phyloP scores from a whole-genome alignment of 2,888 invertebrate genomes.

The Sphinx pinastri region DNA sequence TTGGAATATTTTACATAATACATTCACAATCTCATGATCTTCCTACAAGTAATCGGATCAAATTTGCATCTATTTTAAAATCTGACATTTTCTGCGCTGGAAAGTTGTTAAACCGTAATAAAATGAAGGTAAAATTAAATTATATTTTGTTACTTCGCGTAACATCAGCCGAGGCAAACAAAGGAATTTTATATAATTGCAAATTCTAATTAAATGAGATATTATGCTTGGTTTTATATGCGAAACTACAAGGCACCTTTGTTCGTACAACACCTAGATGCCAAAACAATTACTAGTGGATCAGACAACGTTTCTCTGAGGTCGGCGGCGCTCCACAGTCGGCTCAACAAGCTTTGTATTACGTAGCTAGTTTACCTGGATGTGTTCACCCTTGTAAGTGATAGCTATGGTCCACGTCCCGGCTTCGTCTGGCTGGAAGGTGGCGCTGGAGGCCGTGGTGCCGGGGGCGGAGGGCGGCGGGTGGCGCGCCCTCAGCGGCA shows the following conservation, averaged over 20 bases:
- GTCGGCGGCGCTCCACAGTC: no score
- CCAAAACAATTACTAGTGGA: no score
- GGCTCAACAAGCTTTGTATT: no score
- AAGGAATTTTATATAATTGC: no score
- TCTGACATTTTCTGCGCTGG: constrained; percentile 12
- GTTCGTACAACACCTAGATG: no score
- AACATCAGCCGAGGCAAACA: neutral
- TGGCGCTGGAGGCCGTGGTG: constrained; percentile 93
- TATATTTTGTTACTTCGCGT: neutral
- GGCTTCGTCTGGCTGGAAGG: constrained; percentile 98
- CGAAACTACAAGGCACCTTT: no score
- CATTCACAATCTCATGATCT: constrained; percentile 21
- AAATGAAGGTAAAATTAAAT: neutral
- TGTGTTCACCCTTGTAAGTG: constrained; percentile 97
- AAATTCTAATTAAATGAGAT: neutral
- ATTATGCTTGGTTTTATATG: no score
- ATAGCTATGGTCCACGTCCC: constrained; percentile 99
- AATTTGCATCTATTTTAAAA: constrained; percentile 15
- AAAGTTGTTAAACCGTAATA: neutral
- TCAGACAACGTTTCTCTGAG: no score
- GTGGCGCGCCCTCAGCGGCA: constrained; percentile 76
- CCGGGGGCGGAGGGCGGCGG: constrained; percentile 94
- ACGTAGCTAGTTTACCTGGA: constrained; percentile 80
- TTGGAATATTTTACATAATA: constrained; percentile 24
- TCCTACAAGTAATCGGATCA: constrained; percentile 22